Conservation (phyloP, 2,888 invertebrate species). For the Drosophila acutilabella region DNA sequence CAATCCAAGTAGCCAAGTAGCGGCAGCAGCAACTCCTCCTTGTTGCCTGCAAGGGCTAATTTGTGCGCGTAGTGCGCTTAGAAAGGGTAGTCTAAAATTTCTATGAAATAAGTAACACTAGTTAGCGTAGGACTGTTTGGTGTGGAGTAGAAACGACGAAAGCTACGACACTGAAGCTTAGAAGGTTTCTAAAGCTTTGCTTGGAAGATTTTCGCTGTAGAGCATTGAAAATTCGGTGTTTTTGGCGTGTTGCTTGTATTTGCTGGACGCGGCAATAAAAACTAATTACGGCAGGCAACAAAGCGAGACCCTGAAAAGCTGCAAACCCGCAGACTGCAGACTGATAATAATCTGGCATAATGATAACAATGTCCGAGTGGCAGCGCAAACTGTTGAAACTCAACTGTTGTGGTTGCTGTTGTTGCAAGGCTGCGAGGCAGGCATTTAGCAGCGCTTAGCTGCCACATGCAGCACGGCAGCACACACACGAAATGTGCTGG, state of each 20-base stretch:
- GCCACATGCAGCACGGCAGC: slow-evolving; percentile 31
- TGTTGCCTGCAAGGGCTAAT: slow-evolving; percentile 81
- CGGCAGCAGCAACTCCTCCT: slow-evolving; percentile 49
- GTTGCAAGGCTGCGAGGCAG: slow-evolving; percentile 24
- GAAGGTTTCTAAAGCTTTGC: not conserved
- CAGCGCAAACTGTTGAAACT: slow-evolving; percentile 20
- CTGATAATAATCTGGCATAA: slow-evolving; percentile 76
- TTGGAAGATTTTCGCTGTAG: not conserved
- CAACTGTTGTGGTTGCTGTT: no score
- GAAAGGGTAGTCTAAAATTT: not conserved
- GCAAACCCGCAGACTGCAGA: slow-evolving; percentile 24
- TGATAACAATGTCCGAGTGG: slow-evolving; percentile 68
- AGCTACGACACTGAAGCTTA: not conserved
- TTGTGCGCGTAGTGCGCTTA: slow-evolving; percentile 46
- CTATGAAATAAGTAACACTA: not conserved
- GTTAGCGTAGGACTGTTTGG: not conserved
- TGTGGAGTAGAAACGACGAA: not conserved
- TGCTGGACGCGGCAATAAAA: slow-evolving; percentile 70
- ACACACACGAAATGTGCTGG: slow-evolving; percentile 18
- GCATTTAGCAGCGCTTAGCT: slow-evolving; percentile 60
- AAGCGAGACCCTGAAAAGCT: slow-evolving; percentile 22
- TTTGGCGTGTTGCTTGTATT: slow-evolving; percentile 48
- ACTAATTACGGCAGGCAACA: slow-evolving; percentile 67
- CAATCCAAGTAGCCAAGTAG: slow-evolving; percentile 19
- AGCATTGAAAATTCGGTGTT: not conserved